Percentiles rank a stretch among this genome's conserved stretches.
Conservation (phyloP, 2,797 vertebrate genomes). For the Melanotaenia nigrans region DNA sequence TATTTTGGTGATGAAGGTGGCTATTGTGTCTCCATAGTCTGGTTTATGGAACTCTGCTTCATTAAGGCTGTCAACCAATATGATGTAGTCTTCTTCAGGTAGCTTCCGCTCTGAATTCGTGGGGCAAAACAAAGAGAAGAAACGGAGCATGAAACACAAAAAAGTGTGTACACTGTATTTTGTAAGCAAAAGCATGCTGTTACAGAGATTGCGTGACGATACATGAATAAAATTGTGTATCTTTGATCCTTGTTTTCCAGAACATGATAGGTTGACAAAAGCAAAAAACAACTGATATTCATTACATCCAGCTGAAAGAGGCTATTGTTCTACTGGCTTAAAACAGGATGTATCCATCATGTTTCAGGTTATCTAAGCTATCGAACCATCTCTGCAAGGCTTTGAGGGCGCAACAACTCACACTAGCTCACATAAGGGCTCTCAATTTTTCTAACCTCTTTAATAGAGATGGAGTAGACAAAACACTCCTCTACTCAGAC, state of each 20-base stretch:
- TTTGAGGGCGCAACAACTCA: constrained; percentile 53
- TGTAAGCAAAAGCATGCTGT: constrained; percentile 12
- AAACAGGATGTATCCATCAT: constrained; percentile 64
- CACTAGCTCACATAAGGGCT: constrained; percentile 41
- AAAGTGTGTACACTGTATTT: background rate
- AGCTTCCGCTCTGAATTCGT: constrained; percentile 88
- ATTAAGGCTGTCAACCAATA: constrained; percentile 96
- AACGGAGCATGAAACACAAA: constrained; percentile 3
- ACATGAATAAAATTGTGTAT: constrained; percentile 17
- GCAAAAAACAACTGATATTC: constrained; percentile 45
- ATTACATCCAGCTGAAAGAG: constrained; percentile 53
- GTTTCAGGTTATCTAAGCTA: constrained; percentile 55
- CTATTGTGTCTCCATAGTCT: constrained; percentile 97
- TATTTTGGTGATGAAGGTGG: constrained; percentile 93
- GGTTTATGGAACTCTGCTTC: constrained; percentile 99
- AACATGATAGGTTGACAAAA: constrained; percentile 33
- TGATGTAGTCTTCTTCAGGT: constrained; percentile 94
- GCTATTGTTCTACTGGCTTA: constrained; percentile 50
- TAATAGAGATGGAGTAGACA: constrained; percentile 70
- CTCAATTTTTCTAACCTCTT: constrained; percentile 63
- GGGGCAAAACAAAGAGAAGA: constrained; percentile 7
- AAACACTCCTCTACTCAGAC: constrained; percentile 55
- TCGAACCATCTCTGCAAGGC: constrained; percentile 42
- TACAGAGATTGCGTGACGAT: constrained; percentile 11
- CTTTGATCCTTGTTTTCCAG: constrained; percentile 35